Percentiles rank a stretch among this genome's conserved stretches.
Conservation (phyloP, 2,113 vertebrate genomes). For the Peucedramus taeniatus region DNA sequence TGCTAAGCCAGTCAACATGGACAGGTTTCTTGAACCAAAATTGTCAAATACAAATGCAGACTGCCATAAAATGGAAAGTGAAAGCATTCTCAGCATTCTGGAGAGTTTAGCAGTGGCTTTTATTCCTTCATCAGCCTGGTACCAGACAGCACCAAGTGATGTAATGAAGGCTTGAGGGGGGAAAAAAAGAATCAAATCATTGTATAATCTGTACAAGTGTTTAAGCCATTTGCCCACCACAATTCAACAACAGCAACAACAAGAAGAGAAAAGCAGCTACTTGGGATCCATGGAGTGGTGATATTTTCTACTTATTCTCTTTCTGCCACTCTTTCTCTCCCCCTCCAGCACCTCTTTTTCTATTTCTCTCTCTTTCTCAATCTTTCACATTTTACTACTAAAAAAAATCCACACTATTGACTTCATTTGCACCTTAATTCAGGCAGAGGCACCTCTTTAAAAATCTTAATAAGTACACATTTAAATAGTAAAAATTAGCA, state of each 20-base stretch:
- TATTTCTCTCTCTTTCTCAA: background rate
- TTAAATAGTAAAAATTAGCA: background rate
- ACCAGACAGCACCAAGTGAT: background rate
- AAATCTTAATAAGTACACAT: background rate
- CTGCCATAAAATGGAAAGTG: background rate
- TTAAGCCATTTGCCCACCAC: background rate
- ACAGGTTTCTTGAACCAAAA: background rate
- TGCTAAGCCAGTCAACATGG: background rate
- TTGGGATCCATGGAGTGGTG: background rate
- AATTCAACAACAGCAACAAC: background rate
- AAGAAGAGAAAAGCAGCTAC: background rate
- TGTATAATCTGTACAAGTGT: background rate
- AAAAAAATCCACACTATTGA: background rate
- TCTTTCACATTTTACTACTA: background rate
- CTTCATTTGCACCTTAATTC: background rate
- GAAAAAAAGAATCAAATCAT: background rate
- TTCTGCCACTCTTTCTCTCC: background rate
- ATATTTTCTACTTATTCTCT: background rate
- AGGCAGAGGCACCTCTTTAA: background rate
- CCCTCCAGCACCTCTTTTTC: background rate
- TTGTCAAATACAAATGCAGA: background rate
- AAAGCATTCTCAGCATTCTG: background rate
- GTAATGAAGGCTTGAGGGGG: background rate
- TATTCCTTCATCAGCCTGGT: background rate
- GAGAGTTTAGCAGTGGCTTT: background rate